phyloP scores from a whole-genome alignment of 1,140 invertebrate species.

The Notospermus geniculatus region DNA sequence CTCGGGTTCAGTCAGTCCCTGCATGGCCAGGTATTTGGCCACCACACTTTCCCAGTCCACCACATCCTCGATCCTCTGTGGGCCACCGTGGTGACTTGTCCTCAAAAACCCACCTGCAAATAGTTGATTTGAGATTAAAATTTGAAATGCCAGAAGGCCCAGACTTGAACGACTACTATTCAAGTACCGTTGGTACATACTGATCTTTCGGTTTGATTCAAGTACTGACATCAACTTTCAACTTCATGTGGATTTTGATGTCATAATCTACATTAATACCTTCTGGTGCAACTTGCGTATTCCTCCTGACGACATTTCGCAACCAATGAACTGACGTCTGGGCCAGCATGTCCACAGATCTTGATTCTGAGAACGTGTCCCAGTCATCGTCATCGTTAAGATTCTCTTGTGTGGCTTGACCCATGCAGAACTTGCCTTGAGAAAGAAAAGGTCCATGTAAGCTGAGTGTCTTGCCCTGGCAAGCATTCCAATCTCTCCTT shows the following conservation, averaged over 20 bases:
- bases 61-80: constrained; percentile 76
- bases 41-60: constrained; percentile 87
- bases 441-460: background rate
- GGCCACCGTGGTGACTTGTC: constrained; percentile 76
- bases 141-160: too few species aligned
- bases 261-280: constrained; percentile 33
- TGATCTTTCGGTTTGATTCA: too few species aligned
- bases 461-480: too few species aligned
- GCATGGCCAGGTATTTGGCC: constrained; percentile 80
- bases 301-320: constrained; percentile 45
- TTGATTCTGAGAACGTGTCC: constrained; percentile 32
- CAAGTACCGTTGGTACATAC: too few species aligned
- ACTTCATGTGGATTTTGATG: too few species aligned
- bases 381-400: constrained; percentile 39
- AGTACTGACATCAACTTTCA: too few species aligned
- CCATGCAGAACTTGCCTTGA: constrained; percentile 43
- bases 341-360: constrained; percentile 35
- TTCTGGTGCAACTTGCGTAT: constrained; percentile 49
- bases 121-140: constrained; percentile 42
- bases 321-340: constrained; percentile 41
- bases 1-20: constrained; percentile 56
- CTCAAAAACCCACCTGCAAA: constrained; percentile 70
- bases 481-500: too few species aligned
- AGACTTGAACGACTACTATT: too few species aligned
- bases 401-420: constrained; percentile 30